These are phyloP conservation scores for Stictocephala bisonia DNA, from an alignment of 2,888 invertebrate genomes.

Conservation along the genomic window DNA sequence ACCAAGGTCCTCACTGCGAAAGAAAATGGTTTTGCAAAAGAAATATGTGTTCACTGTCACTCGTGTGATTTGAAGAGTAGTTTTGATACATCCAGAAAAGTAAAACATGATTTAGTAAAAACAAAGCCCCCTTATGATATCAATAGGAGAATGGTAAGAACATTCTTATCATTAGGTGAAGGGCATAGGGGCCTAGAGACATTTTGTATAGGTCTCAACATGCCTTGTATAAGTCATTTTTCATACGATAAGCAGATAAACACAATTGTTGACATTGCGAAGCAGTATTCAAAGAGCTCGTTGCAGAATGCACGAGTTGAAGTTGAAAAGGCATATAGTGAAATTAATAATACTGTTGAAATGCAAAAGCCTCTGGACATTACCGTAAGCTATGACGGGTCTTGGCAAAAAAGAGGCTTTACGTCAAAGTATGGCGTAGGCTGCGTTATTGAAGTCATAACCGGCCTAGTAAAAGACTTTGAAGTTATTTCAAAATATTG, in stretches of 20 bases:
- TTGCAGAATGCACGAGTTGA: not conserved
- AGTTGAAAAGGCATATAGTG: not conserved
- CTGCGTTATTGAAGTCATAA: not conserved
- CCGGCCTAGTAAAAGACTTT: not conserved
- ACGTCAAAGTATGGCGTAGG: not conserved
- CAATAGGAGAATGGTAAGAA: not conserved
- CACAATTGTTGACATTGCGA: not conserved
- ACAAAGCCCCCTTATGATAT: not conserved
- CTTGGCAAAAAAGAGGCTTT: too few relatives aligned
- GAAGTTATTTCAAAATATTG: not conserved
- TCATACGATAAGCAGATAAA: not conserved
- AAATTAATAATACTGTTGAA: not conserved
- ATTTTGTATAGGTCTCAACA: not conserved
- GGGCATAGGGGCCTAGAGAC: too few relatives aligned
- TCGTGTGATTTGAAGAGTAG: not conserved
- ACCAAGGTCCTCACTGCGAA: not conserved
- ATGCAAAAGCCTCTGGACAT: not conserved
- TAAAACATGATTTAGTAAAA: not conserved
- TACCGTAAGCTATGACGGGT: not conserved
- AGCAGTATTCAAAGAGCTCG: not conserved
- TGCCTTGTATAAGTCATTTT: not conserved
- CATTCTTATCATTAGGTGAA: not conserved
- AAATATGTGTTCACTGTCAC: not conserved
- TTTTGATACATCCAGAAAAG: not conserved
- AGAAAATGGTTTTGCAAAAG: not conserved